Evolutionary conservation across 2,797 vertebrate species (phyloP), one percentile per base, ranked within the genome.

Genomic region (Antrozous pallidus): DNA sequence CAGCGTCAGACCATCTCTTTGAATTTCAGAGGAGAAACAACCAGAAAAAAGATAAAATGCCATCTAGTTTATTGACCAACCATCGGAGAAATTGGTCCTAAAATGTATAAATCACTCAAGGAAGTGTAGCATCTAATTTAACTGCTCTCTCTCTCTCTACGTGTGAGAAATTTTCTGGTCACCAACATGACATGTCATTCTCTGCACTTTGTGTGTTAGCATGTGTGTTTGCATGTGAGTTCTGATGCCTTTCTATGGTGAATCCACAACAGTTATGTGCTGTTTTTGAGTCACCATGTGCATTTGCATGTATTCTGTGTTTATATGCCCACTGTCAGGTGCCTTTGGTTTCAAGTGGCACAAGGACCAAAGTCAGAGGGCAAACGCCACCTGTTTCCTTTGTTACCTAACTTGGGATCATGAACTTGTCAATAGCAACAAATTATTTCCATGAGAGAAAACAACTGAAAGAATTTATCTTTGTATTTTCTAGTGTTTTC

Each of bases 241-340:
- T 95, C 92, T 94, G 65, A 38, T 49, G 90, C 95, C 94, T 96
- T 97, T 61, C 61, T 0, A 51, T 97, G 88, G 79, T 93, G 96
- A 95, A 92, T 51, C 92, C 75, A 8, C 88, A 96, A 42, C 94
- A 95, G 90, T 97, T 1, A 84, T 88, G n/a, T 96, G 94, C 94
- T 97, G 80, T 93, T 97, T 70, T 94, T 95, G 74, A 97, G 81
- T 97, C 97, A 95, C 86, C 96, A 71, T 97, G 84, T 96, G 67
- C 96, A 93, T 97, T 47, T 97, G 75, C 94, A 95, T 42, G 2
- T 81, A 51, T 96, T 96, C 94, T 91, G 94, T 88, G 51, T 33
- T 24, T 88, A 73, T 93, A 93, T 94, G 92, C 77, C 78, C 93
- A 38, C 85, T 51, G 87, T 89, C 67, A 91, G 71, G 47, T 38